phyloP scores from a whole-genome alignment of 2,797 vertebrate genomes.

The Ataeniobius toweri region DNA sequence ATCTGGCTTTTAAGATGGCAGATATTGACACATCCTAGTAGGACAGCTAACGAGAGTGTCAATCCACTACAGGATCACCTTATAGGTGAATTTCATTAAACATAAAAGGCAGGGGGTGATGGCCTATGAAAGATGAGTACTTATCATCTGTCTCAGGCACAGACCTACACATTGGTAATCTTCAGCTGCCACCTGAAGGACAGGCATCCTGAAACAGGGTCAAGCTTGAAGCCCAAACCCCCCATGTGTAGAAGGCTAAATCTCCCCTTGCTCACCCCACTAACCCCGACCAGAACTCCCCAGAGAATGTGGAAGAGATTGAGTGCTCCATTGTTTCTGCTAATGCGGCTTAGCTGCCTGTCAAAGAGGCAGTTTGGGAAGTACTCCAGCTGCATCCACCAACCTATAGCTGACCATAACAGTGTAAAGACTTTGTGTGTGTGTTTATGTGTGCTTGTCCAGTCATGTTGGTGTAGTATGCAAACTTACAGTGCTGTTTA shows the following conservation, averaged over 20 bases:
- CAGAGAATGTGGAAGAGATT: constrained; percentile 62
- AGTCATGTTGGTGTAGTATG: background rate
- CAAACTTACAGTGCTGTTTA: background rate
- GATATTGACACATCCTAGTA: constrained; percentile 48
- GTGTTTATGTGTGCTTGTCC: background rate
- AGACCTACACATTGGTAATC: constrained; percentile 44
- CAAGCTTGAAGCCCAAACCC: constrained; percentile 49
- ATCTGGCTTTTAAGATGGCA: constrained; percentile 33
- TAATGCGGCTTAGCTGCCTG: constrained; percentile 75
- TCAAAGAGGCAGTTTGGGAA: constrained; percentile 65
- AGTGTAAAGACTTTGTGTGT: background rate
- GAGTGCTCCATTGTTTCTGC: constrained; percentile 75
- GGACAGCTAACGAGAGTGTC: constrained; percentile 42
- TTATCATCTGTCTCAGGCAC: constrained; percentile 57
- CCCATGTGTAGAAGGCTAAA: constrained; percentile 56
- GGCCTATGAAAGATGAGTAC: constrained; percentile 65
- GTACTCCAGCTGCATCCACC: constrained; percentile 44
- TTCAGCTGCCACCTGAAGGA: constrained; percentile 70
- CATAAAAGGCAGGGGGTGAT: constrained; percentile 57
- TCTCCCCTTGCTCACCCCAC: constrained; percentile 61
- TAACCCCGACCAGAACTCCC: constrained; percentile 51
- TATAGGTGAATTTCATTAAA: constrained; percentile 55
- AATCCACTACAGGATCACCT: constrained; percentile 37
- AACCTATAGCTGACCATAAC: constrained; percentile 40
- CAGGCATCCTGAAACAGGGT: constrained; percentile 57